Conservation (phyloP, 2,797 vertebrate genomes). For the Coregonus ussuriensis region DNA sequence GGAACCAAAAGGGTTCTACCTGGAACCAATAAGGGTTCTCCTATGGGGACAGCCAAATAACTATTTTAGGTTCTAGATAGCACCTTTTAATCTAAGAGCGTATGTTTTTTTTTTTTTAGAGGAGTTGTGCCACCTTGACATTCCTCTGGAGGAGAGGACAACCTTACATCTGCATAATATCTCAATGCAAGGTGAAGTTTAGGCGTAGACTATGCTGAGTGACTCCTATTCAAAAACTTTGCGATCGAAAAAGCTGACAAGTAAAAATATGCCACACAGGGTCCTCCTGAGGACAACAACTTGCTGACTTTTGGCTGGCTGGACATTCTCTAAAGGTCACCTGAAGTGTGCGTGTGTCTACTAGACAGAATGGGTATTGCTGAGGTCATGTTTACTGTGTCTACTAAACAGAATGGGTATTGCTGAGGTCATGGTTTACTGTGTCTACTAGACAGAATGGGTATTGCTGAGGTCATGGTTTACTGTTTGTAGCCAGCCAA, state of each 20-base stretch:
- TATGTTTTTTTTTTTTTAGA: no score
- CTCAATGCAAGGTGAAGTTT: background rate
- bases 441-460: constrained; percentile 36
- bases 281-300: constrained; percentile 49
- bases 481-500: constrained; percentile 35
- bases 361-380: no score
- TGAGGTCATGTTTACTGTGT: no score
- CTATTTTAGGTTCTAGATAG: no score
- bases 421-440: no score
- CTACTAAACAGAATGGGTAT: no score
- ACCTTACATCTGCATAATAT: background rate
- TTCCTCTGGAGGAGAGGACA: background rate
- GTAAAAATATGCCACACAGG: no score
- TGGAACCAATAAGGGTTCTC: no score
- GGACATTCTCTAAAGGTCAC: constrained; percentile 58
- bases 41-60: no score
- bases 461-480: constrained; percentile 64
- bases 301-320: constrained; percentile 68
- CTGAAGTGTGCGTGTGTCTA: background rate
- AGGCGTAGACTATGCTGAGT: constrained; percentile 56
- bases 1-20: no score
- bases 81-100: no score
- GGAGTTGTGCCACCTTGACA: background rate
- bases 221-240: constrained; percentile 38
- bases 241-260: constrained; percentile 51